phyloP scores from a whole-genome alignment of 2,888 invertebrate species.

The Caenorhabditis sinica region DNA sequence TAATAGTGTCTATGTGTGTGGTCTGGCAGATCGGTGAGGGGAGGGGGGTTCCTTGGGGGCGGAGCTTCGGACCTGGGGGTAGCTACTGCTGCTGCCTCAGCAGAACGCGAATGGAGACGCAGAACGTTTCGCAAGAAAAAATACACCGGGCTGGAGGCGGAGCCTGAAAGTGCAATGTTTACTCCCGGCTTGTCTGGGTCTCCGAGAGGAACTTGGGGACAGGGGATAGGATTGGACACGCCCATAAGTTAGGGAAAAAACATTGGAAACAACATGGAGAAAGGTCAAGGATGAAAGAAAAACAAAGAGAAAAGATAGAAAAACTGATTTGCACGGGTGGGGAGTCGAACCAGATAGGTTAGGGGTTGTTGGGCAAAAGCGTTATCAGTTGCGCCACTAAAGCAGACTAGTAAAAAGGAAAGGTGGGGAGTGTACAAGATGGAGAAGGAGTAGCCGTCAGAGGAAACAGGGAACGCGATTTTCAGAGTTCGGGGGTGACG shows the following conservation, averaged over 20 bases:
- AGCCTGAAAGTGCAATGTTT: conserved; percentile 59
- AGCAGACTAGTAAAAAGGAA: not conserved
- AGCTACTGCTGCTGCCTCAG: not conserved
- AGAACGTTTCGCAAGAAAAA: conserved; percentile 24
- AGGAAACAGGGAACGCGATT: too few species aligned
- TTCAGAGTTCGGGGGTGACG: too few species aligned
- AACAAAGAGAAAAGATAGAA: not conserved
- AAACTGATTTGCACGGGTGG: not conserved
- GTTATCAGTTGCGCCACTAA: not conserved
- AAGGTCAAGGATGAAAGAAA: not conserved
- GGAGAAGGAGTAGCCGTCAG: not conserved
- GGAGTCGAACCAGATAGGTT: not conserved
- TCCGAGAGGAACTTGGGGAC: conserved; percentile 5
- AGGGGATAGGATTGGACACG: not conserved
- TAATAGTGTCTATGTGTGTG: conserved; percentile 27
- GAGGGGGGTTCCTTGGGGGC: not conserved
- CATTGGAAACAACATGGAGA: not conserved
- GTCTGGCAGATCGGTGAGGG: conserved; percentile 46
- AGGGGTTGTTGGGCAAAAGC: not conserved
- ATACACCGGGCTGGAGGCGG: conserved; percentile 30
- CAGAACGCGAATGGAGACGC: conserved; percentile 16
- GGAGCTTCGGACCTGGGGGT: conserved; percentile 18
- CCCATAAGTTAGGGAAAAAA: not conserved
- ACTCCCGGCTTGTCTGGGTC: conserved; percentile 21
- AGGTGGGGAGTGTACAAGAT: not conserved